Base-by-base conservation (phyloP, 2,888 invertebrate genomes). In the Orchesellides sinensis region DNA sequence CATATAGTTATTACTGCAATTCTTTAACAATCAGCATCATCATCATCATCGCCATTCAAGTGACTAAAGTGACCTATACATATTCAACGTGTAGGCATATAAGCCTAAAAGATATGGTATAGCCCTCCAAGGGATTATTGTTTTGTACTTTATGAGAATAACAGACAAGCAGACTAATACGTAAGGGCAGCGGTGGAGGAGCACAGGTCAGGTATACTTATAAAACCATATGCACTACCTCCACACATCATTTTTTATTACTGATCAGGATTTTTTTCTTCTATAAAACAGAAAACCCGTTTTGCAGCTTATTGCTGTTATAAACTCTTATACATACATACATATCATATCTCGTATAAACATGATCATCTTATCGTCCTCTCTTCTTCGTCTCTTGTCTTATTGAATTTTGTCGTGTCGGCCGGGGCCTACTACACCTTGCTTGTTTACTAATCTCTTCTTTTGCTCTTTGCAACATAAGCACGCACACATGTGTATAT, bases 201-300 rank as follows among this genome's bases (percentile, higher is more conserved):
- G 72, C 69, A 78, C 80, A 80, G 80, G 80, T 80, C 80, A 80
- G 80, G 80, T 73, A 80, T 80, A 68, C 73, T 66, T 68, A 68
- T 73, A 80, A 80, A 80, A 54, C 80, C 80, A 80, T 80, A 80
- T 66, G 65, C 25, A 56, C 80, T 80, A 80, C 80, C 80, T 80
- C 80, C 80, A 68, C 69, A 69, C 73, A 80, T 80, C 72, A 72
- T 80, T 80, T 80, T 80, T 80, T 80, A 80, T 80, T 73, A 73
- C 68, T 80, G 80, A 80, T 80, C 80, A 80, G 80, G 59, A 80
- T 49, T 70, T 63, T 79, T 80, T 79, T 29, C 32, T 73, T 40
- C 40, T 23, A 17, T 66, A 66, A 80, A 80, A 35, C 32, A 47
- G 80, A 80, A 80, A 80, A 80, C 80, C 80, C 80, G 80, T 80